A percentile compares a stretch with the other conserved stretches of the same genome.
Evolutionary conservation across 2,113 vertebrate genomes (phyloP).

Genomic region (Chaetodon trifascialis): DNA sequence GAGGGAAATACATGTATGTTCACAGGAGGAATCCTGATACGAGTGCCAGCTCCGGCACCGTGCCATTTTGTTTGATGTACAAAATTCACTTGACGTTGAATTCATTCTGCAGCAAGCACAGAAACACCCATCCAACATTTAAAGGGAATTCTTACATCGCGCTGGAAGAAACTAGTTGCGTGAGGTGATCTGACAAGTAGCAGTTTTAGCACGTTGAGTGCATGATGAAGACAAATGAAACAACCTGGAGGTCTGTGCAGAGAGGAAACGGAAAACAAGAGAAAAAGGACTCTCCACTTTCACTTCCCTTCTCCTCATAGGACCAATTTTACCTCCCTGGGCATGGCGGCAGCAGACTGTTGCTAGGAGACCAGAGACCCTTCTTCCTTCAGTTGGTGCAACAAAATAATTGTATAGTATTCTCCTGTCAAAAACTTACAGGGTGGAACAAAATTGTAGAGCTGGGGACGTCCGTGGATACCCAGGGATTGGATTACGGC

Average conservation of each 20-base stretch:
- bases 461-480: slow-evolving; percentile 51
- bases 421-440: slow-evolving; percentile 79
- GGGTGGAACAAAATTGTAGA: slow-evolving; percentile 69
- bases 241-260: neutral
- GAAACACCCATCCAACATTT: slow-evolving; percentile 13
- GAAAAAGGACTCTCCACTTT: slow-evolving; percentile 39
- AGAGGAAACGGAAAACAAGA: slow-evolving; percentile 1
- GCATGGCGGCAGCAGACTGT: slow-evolving; percentile 80
- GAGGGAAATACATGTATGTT: slow-evolving; percentile 22
- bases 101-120: slow-evolving; percentile 26
- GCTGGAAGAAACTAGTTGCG: slow-evolving; percentile 6
- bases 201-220: neutral
- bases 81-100: slow-evolving; percentile 27
- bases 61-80: slow-evolving; percentile 31
- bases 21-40: slow-evolving; percentile 21
- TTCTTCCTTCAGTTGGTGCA: slow-evolving; percentile 76
- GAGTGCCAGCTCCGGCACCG: neutral
- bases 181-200: slow-evolving; percentile 14
- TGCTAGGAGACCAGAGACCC: slow-evolving; percentile 86
- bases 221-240: slow-evolving; percentile 1
- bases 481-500: slow-evolving; percentile 53
- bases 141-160: slow-evolving; percentile 33
- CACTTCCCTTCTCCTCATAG: slow-evolving; percentile 53
- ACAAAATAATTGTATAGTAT: slow-evolving; percentile 83
- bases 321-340: slow-evolving; percentile 80